Evolutionary conservation across 2,888 invertebrate species (phyloP).

Genomic region (Euzophera pinguis): DNA sequence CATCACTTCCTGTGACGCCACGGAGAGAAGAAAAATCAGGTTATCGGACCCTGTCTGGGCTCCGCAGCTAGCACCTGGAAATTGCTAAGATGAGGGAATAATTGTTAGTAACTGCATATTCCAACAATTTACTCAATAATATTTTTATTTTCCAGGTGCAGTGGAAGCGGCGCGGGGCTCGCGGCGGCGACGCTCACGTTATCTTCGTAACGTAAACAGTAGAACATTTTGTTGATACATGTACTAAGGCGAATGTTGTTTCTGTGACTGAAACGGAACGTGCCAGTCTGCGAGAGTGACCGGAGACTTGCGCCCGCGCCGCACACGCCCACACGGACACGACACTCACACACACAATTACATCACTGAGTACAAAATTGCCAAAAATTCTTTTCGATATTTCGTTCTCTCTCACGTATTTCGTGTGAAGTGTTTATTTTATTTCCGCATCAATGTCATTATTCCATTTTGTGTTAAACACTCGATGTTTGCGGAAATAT

Average conservation of each 20-base stretch:
- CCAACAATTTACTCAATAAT: no score
- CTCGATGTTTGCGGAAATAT: conserved; percentile 36
- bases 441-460: conserved; percentile 35
- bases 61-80: no score
- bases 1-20: no score
- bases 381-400: conserved; percentile 66
- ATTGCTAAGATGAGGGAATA: no score
- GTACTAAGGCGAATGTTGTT: conserved; percentile 71
- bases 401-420: conserved; percentile 31
- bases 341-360: conserved; percentile 45
- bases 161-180: conserved; percentile 34
- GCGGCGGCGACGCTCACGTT: conserved; percentile 48
- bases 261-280: conserved; percentile 59
- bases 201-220: conserved; percentile 50
- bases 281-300: conserved; percentile 42
- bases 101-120: no score
- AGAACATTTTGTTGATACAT: conserved; percentile 77
- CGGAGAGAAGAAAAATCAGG: no score
- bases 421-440: conserved; percentile 22
- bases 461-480: conserved; percentile 48
- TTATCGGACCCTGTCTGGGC: no score
- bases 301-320: conserved; percentile 48
- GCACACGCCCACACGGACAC: conserved; percentile 31
- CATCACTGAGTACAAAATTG: conserved; percentile 79
- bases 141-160: conserved; percentile 48